These are phyloP conservation scores for Muscicapa comitata DNA, from an alignment of 2,797 vertebrate species.

Conservation along the genomic window DNA sequence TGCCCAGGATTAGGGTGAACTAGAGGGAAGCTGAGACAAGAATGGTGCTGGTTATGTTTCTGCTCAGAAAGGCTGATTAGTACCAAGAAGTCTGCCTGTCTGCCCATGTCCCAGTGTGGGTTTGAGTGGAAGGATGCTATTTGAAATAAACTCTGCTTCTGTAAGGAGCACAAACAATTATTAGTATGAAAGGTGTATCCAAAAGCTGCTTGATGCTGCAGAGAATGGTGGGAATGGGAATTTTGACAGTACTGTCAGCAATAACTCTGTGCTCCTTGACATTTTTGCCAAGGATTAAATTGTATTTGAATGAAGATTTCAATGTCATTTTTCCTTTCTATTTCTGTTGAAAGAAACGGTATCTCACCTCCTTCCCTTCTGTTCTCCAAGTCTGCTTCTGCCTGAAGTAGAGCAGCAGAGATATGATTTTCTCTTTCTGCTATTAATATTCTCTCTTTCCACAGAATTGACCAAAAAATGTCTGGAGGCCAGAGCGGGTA, in stretches of 20 bases:
- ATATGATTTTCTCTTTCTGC: background rate
- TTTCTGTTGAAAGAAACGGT: background rate
- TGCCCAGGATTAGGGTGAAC: background rate
- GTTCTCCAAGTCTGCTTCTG: background rate
- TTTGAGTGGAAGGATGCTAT: background rate
- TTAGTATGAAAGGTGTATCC: background rate
- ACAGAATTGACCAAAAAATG: slow-evolving; percentile 87
- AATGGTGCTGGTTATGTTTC: background rate
- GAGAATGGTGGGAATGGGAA: background rate
- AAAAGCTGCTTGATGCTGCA: background rate
- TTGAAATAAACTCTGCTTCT: background rate
- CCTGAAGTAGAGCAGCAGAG: background rate
- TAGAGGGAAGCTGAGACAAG: background rate
- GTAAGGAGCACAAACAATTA: background rate
- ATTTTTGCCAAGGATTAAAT: background rate
- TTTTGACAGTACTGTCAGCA: background rate
- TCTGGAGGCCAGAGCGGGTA: slow-evolving; percentile 82
- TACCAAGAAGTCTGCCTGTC: background rate
- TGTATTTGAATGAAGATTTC: background rate
- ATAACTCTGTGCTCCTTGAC: background rate
- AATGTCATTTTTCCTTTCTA: background rate
- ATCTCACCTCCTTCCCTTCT: background rate
- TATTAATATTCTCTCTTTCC: background rate
- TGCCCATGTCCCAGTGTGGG: background rate
- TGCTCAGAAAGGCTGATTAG: background rate